Evolutionary conservation across 2,113 vertebrate species (phyloP), one percentile per base, ranked within the genome.

Genomic region (Nothobranchius furzeri): DNA sequence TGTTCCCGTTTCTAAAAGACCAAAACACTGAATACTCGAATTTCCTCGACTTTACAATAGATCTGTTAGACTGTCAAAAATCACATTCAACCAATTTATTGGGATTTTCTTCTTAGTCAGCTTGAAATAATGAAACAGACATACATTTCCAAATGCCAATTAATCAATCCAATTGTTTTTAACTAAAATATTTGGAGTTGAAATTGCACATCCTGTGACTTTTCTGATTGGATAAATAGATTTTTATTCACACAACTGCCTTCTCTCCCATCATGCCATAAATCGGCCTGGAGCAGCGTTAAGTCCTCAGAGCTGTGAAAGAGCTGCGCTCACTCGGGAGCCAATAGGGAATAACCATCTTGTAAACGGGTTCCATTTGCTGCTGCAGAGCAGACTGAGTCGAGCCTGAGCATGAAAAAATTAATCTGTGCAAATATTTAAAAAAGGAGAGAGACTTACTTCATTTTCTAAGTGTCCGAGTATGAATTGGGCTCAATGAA

Each of bases 241-340:
- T 67, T 51, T 66, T 49, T 67, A 65, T 71, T 69, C 60, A 68
- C 68, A 73, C 68, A 75, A 74, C 75, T 75, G 64, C 52, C 72
- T 36, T 66, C 47, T 70, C 81, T 79, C 50, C 52, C 72, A 58
- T 63, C 73, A 57, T 59, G 64, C 73, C 37, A 85, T 70, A 62
- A 84, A 56, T 85, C 74, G 80, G 80, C 83, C 83, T 69, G 73
- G 80, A 87, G 78, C 85, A 55, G 76, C 55, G 20, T 76, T 74
- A 79, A 82, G 74, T 82, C 75, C 63, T 85, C 64, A 71, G 61
- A 83, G 80, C 76, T 69, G 74, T 75, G 55, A 81, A 73, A 77
- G 69, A 78, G 78, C 64, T 79, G 59, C 52, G 59, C 83, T 68
- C 85, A 83, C 81, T 79, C 83, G 79, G 85, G 75, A 75, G 73